phyloP scores from a whole-genome alignment of 2,888 invertebrate species.

The Agrochola lota region DNA sequence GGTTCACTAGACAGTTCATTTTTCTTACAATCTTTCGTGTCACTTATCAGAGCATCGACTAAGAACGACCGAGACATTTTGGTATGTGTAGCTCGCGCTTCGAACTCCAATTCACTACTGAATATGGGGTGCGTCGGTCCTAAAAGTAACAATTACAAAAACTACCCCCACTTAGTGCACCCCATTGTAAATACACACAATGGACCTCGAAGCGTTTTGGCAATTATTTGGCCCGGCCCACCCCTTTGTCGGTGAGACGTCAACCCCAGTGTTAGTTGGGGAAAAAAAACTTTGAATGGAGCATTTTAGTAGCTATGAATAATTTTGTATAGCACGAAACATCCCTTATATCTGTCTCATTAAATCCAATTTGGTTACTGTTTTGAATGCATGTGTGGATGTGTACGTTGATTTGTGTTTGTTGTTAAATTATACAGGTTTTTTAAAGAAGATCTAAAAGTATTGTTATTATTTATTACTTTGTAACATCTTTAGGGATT shows the following conservation, averaged over 20 bases:
- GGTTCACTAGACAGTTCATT: slow-evolving; percentile 83
- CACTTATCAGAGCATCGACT: slow-evolving; percentile 94
- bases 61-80: slow-evolving; percentile 95
- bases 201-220: slow-evolving; percentile 90
- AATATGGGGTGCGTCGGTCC: slow-evolving; percentile 78
- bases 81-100: slow-evolving; percentile 68
- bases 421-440: slow-evolving; percentile 59
- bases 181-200: slow-evolving; percentile 89
- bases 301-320: slow-evolving; percentile 90
- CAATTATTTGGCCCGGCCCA: slow-evolving; percentile 90
- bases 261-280: slow-evolving; percentile 84
- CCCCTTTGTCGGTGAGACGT: slow-evolving; percentile 88
- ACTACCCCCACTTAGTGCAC: slow-evolving; percentile 90
- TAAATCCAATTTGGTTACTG: slow-evolving; percentile 88
- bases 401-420: slow-evolving; percentile 69
- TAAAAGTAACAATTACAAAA: slow-evolving; percentile 89
- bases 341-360: slow-evolving; percentile 89
- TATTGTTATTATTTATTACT: slow-evolving; percentile 39
- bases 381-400: slow-evolving; percentile 77
- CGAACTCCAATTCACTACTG: slow-evolving; percentile 81
- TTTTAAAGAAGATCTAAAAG: slow-evolving; percentile 37
- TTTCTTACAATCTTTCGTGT: slow-evolving; percentile 88
- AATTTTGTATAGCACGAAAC: slow-evolving; percentile 89
- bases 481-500: slow-evolving; percentile 23
- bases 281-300: slow-evolving; percentile 86